Evolutionary conservation across 92 coral and sea anemone species (phyloP).

Genomic region (Micromussa lordhowensis): DNA sequence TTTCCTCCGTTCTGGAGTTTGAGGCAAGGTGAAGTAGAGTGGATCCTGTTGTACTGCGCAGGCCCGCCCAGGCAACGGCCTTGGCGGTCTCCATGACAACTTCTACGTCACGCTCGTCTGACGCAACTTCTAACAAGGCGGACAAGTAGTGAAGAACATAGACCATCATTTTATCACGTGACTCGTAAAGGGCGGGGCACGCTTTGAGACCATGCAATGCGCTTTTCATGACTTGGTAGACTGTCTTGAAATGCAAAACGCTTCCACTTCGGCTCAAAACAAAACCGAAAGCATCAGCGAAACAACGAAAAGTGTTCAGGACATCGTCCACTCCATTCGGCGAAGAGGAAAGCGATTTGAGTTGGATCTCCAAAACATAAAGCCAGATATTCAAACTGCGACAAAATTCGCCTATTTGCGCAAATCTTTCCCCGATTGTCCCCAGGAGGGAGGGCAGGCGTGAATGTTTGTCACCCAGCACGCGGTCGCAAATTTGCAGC

Average conservation of each 20-base stretch:
- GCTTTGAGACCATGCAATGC: constrained; percentile 63
- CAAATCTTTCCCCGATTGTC: constrained; percentile 86
- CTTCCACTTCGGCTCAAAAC: constrained; percentile 77
- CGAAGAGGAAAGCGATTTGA: constrained; percentile 55
- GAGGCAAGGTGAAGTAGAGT: constrained; percentile 74
- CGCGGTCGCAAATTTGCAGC: constrained; percentile 77
- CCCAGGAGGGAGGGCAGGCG: constrained; percentile 85
- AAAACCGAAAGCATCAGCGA: constrained; percentile 86
- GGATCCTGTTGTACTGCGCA: constrained; percentile 71
- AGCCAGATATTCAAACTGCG: constrained; percentile 86
- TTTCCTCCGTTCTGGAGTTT: constrained; percentile 75
- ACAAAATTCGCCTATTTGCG: constrained; percentile 86
- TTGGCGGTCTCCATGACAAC: constrained; percentile 64
- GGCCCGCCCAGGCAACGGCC: constrained; percentile 67
- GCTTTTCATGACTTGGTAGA: constrained; percentile 63
- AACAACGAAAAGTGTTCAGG: constrained; percentile 79
- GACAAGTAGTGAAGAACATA: constrained; percentile 81
- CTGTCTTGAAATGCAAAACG: constrained; percentile 67
- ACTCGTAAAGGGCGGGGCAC: constrained; percentile 62
- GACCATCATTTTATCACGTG: constrained; percentile 76
- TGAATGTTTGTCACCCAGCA: constrained; percentile 72
- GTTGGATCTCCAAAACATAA: constrained; percentile 78
- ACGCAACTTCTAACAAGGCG: constrained; percentile 71
- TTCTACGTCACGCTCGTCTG: constrained; percentile 45
- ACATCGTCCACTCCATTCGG: constrained; percentile 74